Conservation (phyloP, 2,797 vertebrate genomes). For the Tachyglossus aculeatus region DNA sequence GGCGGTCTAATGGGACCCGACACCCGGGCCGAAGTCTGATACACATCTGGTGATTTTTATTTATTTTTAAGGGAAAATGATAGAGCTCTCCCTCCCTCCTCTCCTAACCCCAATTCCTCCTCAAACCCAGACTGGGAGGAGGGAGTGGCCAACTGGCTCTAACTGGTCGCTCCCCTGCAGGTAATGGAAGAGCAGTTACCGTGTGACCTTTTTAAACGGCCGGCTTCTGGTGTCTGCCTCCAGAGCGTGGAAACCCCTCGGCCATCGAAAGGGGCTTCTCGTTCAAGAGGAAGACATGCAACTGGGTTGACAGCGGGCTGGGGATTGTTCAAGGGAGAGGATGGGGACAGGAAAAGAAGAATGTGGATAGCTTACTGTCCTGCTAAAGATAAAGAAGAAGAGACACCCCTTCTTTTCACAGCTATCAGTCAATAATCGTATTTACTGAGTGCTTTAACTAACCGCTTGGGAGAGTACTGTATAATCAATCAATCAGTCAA, state of each 20-base stretch:
- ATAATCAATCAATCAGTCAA: no score
- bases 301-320: background rate
- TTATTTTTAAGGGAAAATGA: constrained; percentile 52
- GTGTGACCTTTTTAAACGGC: constrained; percentile 1
- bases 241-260: background rate
- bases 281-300: background rate
- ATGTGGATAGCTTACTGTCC: no score
- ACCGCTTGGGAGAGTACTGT: no score
- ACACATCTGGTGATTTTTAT: constrained; percentile 49
- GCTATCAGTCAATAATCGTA: no score
- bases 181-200: background rate
- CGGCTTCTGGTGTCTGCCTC: background rate
- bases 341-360: background rate
- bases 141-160: background rate
- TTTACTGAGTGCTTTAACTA: no score
- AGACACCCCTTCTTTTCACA: no score
- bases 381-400: no score
- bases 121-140: constrained; percentile 3
- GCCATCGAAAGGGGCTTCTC: background rate
- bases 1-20: constrained; percentile 50
- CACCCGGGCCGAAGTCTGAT: constrained; percentile 49
- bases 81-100: no score
- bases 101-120: background rate
- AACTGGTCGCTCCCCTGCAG: background rate
- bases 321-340: background rate